Conservation (phyloP, 1,140 invertebrate genomes). For the Drosophila kohkoa region DNA sequence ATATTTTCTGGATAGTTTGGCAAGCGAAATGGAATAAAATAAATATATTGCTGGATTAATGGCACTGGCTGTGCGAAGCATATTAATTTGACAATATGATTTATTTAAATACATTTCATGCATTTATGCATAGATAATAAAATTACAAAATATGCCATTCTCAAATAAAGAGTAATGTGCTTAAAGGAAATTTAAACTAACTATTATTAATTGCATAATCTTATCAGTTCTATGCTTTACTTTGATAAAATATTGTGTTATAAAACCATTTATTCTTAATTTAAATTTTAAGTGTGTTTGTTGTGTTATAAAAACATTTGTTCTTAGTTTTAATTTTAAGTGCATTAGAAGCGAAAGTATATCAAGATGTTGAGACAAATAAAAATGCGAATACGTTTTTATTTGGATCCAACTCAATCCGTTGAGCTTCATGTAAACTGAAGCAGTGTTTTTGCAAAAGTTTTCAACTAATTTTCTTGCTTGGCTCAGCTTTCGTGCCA, state of each 20-base stretch:
- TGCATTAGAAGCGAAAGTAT: background rate
- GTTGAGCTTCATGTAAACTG: constrained; percentile 39
- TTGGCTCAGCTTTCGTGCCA: constrained; percentile 46
- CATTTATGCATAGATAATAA: too few species aligned
- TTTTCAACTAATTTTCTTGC: constrained; percentile 79
- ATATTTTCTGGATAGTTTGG: background rate
- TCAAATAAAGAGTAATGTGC: too few species aligned
- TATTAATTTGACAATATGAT: background rate
- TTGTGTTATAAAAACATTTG: background rate
- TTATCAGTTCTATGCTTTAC: too few species aligned
- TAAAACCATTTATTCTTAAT: too few species aligned
- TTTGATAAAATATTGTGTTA: too few species aligned
- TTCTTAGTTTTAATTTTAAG: too few species aligned
- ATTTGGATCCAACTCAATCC: constrained; percentile 5
- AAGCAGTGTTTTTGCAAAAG: constrained; percentile 63
- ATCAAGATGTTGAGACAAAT: background rate
- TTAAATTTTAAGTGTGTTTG: background rate
- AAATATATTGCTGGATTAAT: background rate
- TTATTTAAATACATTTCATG: too few species aligned
- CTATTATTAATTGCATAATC: too few species aligned
- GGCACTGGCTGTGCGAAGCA: background rate
- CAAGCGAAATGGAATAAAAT: background rate
- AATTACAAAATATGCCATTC: too few species aligned
- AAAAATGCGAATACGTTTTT: background rate
- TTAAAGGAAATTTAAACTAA: too few species aligned